A percentile compares a stretch with the other conserved stretches of the same genome.
These are phyloP conservation scores for Himalopsyche tibetana DNA, from an alignment of 2,888 invertebrate genomes.

Conservation along the genomic window DNA sequence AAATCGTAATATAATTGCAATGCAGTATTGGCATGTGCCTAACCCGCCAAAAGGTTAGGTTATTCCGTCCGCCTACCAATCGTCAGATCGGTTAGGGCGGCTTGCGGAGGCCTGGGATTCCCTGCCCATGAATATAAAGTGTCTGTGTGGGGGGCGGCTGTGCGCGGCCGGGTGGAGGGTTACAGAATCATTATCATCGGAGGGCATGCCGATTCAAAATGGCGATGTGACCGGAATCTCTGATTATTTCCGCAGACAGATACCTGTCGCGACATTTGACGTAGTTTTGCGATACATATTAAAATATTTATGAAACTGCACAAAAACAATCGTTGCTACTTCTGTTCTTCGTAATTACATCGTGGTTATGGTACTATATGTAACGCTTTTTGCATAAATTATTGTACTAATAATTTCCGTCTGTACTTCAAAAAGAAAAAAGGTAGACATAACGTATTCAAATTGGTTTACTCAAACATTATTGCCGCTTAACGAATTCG, in stretches of 20 bases:
- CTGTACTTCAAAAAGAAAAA: too few species aligned
- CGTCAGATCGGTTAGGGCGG: slow-evolving; percentile 38
- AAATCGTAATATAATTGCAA: slow-evolving; percentile 17
- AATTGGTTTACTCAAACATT: slow-evolving; percentile 34
- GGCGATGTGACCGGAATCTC: slow-evolving; percentile 29
- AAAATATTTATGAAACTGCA: too few species aligned
- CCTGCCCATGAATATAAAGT: slow-evolving; percentile 42
- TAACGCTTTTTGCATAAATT: too few species aligned
- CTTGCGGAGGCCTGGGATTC: slow-evolving; percentile 40
- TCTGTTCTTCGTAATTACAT: too few species aligned
- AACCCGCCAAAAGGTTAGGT: slow-evolving; percentile 30
- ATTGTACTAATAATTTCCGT: too few species aligned
- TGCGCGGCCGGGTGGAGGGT: background rate
- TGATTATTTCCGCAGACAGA: background rate
- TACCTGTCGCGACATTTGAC: too few species aligned
- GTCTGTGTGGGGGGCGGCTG: background rate
- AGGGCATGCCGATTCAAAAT: slow-evolving; percentile 43
- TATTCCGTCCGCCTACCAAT: slow-evolving; percentile 20
- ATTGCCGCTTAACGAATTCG: slow-evolving; percentile 36
- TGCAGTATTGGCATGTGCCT: background rate
- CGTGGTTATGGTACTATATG: too few species aligned
- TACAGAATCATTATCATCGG: slow-evolving; percentile 31
- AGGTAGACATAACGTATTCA: background rate
- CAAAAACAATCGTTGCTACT: too few species aligned
- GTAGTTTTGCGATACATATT: too few species aligned